Percentiles rank a stretch among this genome's conserved stretches.
Conservation (phyloP, 1,140 invertebrate species). For the Cyrtorhinus lividipennis region DNA sequence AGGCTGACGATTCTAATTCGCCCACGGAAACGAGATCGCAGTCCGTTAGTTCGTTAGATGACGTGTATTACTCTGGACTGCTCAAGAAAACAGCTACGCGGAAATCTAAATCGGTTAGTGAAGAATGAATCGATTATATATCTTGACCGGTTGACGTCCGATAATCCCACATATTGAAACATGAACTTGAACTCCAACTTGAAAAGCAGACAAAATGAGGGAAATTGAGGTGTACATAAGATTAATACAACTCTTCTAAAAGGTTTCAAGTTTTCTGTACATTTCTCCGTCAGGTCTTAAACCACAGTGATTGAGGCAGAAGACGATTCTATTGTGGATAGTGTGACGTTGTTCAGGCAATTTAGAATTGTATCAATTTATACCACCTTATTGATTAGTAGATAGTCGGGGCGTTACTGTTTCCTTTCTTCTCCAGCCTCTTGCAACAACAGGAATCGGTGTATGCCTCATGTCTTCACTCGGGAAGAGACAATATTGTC, state of each 20-base stretch:
- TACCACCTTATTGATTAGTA: too few relatives aligned
- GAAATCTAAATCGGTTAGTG: not conserved
- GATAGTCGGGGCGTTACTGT: too few relatives aligned
- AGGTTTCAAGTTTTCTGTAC: not conserved
- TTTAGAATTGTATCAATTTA: too few relatives aligned
- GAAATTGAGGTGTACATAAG: not conserved
- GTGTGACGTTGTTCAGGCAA: too few relatives aligned
- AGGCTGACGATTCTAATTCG: constrained; percentile 5
- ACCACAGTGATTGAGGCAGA: too few relatives aligned
- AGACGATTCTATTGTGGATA: too few relatives aligned
- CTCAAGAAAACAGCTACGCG: not conserved
- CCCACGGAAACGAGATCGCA: constrained; percentile 8
- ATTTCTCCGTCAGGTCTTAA: not conserved
- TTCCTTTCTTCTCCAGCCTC: too few relatives aligned
- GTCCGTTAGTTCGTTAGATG: constrained; percentile 6
- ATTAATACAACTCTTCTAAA: not conserved
- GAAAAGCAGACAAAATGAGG: not conserved
- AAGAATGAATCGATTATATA: not conserved
- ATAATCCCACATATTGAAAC: not conserved
- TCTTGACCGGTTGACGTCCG: not conserved
- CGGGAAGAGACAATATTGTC: too few relatives aligned
- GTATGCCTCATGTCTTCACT: too few relatives aligned
- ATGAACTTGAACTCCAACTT: not conserved
- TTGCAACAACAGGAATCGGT: too few relatives aligned
- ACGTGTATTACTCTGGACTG: constrained; percentile 5